These are phyloP conservation scores for Drosophila meridionalis DNA, from an alignment of 2,888 invertebrate genomes.

Conservation along the genomic window DNA sequence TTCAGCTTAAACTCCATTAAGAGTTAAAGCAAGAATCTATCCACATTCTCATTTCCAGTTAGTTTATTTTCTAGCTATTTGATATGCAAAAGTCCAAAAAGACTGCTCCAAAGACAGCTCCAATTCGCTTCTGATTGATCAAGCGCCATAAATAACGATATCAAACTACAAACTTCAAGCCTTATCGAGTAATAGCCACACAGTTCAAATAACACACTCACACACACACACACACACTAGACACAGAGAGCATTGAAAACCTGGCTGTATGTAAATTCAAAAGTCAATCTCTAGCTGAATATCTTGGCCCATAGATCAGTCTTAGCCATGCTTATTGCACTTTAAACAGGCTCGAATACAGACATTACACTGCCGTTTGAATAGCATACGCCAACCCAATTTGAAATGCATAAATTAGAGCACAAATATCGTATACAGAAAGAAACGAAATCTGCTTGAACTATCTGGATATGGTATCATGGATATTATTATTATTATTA, in stretches of 20 bases:
- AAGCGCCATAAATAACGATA: conserved; percentile 51
- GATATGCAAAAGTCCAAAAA: conserved; percentile 13
- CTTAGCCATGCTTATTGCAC: conserved; percentile 73
- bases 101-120: conserved; percentile 18
- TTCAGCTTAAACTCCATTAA: not conserved
- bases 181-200: conserved; percentile 40
- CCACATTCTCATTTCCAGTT: not conserved
- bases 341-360: conserved; percentile 74
- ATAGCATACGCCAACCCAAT: conserved; percentile 62
- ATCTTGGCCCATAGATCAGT: conserved; percentile 68
- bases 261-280: conserved; percentile 40
- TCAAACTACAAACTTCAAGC: conserved; percentile 41
- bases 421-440: conserved; percentile 34
- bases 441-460: conserved; percentile 47
- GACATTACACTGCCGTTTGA: conserved; percentile 81
- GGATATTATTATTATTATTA: conserved; percentile 21
- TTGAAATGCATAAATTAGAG: conserved; percentile 72
- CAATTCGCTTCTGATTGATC: conserved; percentile 57
- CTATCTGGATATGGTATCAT: conserved; percentile 28
- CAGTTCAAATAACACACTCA: conserved; percentile 30
- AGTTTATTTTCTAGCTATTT: conserved; percentile 16
- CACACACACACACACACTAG: conserved; percentile 3
- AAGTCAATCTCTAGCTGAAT: conserved; percentile 26
- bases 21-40: not conserved
- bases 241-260: not conserved